These are phyloP conservation scores for Varroa destructor DNA, from an alignment of 1,140 invertebrate species.

Conservation along the genomic window DNA sequence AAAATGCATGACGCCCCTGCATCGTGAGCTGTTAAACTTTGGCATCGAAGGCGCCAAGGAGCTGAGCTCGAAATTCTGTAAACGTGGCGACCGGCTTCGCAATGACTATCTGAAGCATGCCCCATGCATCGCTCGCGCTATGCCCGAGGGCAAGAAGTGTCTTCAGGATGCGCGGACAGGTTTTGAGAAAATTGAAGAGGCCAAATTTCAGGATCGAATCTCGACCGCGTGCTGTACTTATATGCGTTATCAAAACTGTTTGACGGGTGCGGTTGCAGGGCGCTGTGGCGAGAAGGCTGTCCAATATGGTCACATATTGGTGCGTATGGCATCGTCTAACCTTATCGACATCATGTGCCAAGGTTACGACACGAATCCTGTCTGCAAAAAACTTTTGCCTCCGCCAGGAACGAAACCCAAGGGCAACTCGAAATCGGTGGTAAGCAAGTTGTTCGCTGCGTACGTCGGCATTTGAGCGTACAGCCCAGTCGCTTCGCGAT, in stretches of 20 bases:
- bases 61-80: constrained; percentile 20
- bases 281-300: constrained; percentile 17
- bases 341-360: constrained; percentile 27
- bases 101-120: constrained; percentile 25
- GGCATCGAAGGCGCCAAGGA: constrained; percentile 25
- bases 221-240: constrained; percentile 22
- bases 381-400: constrained; percentile 16
- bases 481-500: too few relatives aligned
- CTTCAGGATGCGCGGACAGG: constrained; percentile 20
- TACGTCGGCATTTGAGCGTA: background rate
- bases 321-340: constrained; percentile 19
- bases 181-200: constrained; percentile 24
- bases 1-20: constrained; percentile 22
- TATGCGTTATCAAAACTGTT: constrained; percentile 23
- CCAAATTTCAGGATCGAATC: constrained; percentile 20
- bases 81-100: constrained; percentile 8
- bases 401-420: background rate
- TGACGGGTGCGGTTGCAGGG: background rate
- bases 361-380: constrained; percentile 27
- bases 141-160: constrained; percentile 23
- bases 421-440: constrained; percentile 21
- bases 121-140: constrained; percentile 15
- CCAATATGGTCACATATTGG: constrained; percentile 17
- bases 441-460: constrained; percentile 22
- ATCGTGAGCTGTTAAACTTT: constrained; percentile 22